phyloP scores from a whole-genome alignment of 2,888 invertebrate genomes.

The Diloba caeruleocephala region DNA sequence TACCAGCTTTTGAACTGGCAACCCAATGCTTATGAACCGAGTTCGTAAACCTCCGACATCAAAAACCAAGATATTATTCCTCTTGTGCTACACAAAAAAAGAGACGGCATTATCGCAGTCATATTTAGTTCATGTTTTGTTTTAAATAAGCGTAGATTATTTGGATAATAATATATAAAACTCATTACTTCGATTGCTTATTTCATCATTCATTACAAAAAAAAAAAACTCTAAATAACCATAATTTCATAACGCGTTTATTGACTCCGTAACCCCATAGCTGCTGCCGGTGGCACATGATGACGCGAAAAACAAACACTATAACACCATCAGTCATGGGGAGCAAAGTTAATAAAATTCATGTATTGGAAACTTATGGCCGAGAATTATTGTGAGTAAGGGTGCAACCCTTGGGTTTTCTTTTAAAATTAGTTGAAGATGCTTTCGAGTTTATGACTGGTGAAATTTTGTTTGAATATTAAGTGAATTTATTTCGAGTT shows the following conservation, averaged over 20 bases:
- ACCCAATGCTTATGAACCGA: too few species aligned
- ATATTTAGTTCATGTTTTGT: too few species aligned
- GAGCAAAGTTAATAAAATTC: constrained; percentile 88
- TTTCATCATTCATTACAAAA: constrained; percentile 5
- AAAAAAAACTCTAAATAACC: constrained; percentile 8
- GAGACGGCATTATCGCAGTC: too few species aligned
- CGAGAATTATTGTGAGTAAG: constrained; percentile 83
- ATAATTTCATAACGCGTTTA: constrained; percentile 49
- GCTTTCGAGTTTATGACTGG: constrained; percentile 57
- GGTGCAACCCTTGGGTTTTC: constrained; percentile 77
- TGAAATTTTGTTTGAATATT: constrained; percentile 59
- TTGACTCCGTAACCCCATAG: constrained; percentile 67
- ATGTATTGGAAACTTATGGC: constrained; percentile 88
- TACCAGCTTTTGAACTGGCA: too few species aligned
- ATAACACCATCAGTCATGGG: constrained; percentile 71
- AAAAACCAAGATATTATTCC: too few species aligned
- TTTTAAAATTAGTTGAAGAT: constrained; percentile 64
- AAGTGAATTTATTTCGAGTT: constrained; percentile 41
- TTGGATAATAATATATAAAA: not conserved
- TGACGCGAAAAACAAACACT: constrained; percentile 87
- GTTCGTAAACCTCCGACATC: too few species aligned
- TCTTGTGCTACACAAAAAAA: too few species aligned
- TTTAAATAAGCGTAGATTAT: not conserved
- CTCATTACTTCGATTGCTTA: not conserved
- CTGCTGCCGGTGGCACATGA: constrained; percentile 77